Base-by-base conservation (phyloP, 2,888 invertebrate genomes). In the Bedellia somnulentella region DNA sequence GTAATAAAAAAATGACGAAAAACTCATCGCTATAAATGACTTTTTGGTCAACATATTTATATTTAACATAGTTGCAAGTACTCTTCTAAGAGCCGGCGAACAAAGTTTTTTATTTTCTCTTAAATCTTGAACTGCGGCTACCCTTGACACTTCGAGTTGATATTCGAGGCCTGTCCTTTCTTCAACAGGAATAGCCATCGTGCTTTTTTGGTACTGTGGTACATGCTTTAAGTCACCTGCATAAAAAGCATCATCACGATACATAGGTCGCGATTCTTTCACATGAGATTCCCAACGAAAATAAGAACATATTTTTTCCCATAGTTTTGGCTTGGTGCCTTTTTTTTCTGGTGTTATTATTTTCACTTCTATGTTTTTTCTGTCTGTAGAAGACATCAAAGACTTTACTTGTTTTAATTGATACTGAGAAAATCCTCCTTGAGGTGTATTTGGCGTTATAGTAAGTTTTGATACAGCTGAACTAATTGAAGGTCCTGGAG, bases 1-100 rank as follows among this genome's bases (percentile, higher is more conserved):
- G 35, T 58, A 62, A 3, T 49, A 48, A 2, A 61, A 35, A 36
- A 62, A 54, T 9, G 62, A 64, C 39, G 58, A 59, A 2, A 34
- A 6, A 37, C 57, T 53, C 27, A 68, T 35, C 25, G 52, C 36
- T 35, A 57, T 30, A 43, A 68, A 73, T 9, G 73, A 67, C 29
- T 26, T 33, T 37, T 45, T 58, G 40, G 44, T 53, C 24, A 75
- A 47, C 31, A 75, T 42, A 29, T 40, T 54, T 2, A 63, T 60
- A 37, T 71, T 68, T 60, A 71, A 50, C 73, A 75, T 75, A 5
- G 73, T 70, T 12, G 63, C 70, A 18, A 75, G 45, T 35, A 70
- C 54, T 42, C 73, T 56, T 47, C 71, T 53, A 10, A 48, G 56
- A 14, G 73, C 66, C 24, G 58, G 66, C 6, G 70, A 68, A 34